Base-by-base conservation (phyloP, 1,140 invertebrate species). In the Heliconius hewitsoni region DNA sequence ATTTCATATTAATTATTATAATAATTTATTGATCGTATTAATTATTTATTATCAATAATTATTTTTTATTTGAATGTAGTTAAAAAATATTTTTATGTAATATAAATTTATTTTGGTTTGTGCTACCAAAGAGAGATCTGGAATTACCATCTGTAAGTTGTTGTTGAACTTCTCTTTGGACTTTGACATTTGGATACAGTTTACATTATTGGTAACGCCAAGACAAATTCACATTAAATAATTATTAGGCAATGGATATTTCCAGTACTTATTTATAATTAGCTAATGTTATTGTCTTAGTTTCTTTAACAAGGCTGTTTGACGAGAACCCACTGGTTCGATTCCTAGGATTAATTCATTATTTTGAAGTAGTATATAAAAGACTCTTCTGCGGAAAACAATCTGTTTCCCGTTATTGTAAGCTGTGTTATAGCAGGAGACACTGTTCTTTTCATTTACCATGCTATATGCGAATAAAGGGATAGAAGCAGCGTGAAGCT, bases 121-220 rank as follows among this genome's bases (percentile, higher is more conserved):
- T 80, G 70, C 78, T 73, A 60, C 74, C 75, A 77, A 87, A 94
- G 90, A 86, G 91, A 85, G 87, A 88, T 78, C 86, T 88, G 88
- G 91, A 93, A 89, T 84, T 93, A 76, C 90, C 91, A 86, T 90
- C 90, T 86, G 91, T 94, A 90, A 93, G 92, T 91, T 82, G 76
- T 37, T 37, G 27, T 42, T 46, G 37, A 74, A 42, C 39, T 57
- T 52, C 16, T 78, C 71, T 73, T 57, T 66, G 27, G 3, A 66
- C 27, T 66, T 23, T 30, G 11, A 27, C 60, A 66, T 30, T 66
- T 13, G 37, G 55, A 73, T 57, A 39, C 39, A 42, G 55, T 66
- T 11, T 11, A 55, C 6, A 78, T 34, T 60, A 30, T 73, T 60
- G 66, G 50, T 73, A 60, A 37, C 34, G 30, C 34, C 13, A 55